Percentiles rank a stretch among this genome's conserved stretches.
phyloP scores from a whole-genome alignment of 1,140 invertebrate genomes.

The Drosophila funebris region DNA sequence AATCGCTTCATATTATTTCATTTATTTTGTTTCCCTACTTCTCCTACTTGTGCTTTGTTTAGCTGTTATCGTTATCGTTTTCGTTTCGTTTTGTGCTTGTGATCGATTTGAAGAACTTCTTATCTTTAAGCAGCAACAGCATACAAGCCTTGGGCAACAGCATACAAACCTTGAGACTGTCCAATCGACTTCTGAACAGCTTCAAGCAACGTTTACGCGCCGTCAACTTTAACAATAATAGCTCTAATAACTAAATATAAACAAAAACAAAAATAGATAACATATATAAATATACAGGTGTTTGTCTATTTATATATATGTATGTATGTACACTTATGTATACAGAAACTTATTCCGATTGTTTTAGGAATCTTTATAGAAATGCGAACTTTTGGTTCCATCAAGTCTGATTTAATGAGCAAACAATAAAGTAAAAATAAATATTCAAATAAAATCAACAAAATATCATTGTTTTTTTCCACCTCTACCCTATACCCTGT shows the following conservation, averaged over 20 bases:
- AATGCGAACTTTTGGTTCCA: no score
- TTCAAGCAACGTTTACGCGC: conserved; percentile 30
- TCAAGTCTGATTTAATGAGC: conserved; percentile 33
- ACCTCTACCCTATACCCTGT: no score
- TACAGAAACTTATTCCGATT: no score
- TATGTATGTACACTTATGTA: conserved; percentile 12
- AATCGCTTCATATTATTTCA: conserved; percentile 2
- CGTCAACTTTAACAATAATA: conserved; percentile 15
- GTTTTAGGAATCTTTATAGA: no score
- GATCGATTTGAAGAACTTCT: conserved; percentile 12
- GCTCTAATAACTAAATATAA: conserved; percentile 4
- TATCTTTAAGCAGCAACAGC: conserved; percentile 28
- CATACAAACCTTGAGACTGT: conserved; percentile 53
- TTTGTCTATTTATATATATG: not conserved
- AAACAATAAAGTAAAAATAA: conserved; percentile 16
- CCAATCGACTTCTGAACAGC: conserved; percentile 52
- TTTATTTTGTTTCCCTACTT: conserved; percentile 6
- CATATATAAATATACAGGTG: not conserved
- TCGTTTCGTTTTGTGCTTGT: not conserved
- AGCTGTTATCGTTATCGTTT: conserved; percentile 9
- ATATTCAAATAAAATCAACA: not conserved
- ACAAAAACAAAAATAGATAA: conserved; percentile 7
- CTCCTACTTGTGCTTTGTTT: not conserved
- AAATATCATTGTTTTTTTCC: not conserved
- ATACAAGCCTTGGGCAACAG: conserved; percentile 21